These are phyloP conservation scores for Tineola bisselliella DNA, from an alignment of 2,888 invertebrate species.

Conservation along the genomic window DNA sequence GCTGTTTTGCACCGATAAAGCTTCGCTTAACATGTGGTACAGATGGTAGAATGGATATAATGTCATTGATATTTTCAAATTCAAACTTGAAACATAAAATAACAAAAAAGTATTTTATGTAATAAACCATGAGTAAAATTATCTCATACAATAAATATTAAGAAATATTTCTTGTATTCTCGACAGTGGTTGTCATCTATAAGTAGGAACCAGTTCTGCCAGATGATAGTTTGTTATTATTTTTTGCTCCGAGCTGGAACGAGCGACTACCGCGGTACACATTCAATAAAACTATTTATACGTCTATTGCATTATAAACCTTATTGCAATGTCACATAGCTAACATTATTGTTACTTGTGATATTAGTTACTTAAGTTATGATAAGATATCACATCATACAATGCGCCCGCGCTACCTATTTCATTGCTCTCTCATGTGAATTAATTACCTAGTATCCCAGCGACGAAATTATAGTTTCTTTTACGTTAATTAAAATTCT, in stretches of 20 bases:
- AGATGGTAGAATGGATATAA: not conserved
- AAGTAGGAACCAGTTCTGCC: slow-evolving; percentile 48
- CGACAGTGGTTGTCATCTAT: slow-evolving; percentile 28
- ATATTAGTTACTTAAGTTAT: not conserved
- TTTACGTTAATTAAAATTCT: slow-evolving; percentile 39
- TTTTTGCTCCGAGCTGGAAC: slow-evolving; percentile 38
- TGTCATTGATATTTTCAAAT: not conserved
- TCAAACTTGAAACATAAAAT: not conserved
- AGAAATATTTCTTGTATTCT: not conserved
- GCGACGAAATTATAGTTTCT: slow-evolving; percentile 25
- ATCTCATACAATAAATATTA: not conserved
- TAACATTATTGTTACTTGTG: not conserved
- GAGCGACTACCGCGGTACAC: not conserved
- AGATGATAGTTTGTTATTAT: slow-evolving; percentile 59
- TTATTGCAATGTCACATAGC: not conserved
- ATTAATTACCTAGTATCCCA: slow-evolving; percentile 26
- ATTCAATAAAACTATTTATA: not conserved
- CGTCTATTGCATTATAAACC: not conserved
- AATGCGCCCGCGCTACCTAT: not conserved
- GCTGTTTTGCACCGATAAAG: not conserved
- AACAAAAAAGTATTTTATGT: not conserved
- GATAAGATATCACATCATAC: not conserved
- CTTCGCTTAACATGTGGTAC: not conserved
- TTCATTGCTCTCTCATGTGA: slow-evolving; percentile 17
- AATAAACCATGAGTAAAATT: not conserved